Evolutionary conservation across 1,140 invertebrate species (phyloP).

Genomic region (Anoplolepis gracilipes): DNA sequence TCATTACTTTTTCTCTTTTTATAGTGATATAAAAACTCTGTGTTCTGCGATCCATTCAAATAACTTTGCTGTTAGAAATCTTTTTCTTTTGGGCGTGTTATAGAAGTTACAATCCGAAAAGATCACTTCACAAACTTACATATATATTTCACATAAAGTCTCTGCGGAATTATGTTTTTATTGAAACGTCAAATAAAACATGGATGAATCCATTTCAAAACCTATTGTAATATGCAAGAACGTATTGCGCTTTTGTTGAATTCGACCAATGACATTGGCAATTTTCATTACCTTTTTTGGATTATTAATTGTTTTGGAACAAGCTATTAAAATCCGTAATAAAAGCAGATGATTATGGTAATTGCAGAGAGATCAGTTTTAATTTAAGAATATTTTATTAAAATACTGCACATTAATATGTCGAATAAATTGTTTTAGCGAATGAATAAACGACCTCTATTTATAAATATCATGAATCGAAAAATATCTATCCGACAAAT

Average conservation of each 20-base stretch:
- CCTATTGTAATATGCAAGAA: neutral
- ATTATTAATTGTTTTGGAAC: constrained; percentile 1
- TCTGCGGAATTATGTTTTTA: neutral
- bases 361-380: neutral
- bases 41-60: constrained; percentile 19
- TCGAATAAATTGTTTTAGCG: neutral
- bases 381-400: neutral
- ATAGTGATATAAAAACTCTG: neutral
- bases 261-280: neutral
- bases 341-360: neutral
- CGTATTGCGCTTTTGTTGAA: neutral
- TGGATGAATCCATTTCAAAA: neutral
- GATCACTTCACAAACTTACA: no score
- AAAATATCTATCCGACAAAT: neutral
- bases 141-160: neutral
- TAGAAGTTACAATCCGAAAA: neutral
- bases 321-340: neutral
- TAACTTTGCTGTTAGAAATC: neutral
- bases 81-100: neutral
- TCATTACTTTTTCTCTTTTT: neutral
- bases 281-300: constrained; percentile 5
- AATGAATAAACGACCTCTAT: neutral
- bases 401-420: neutral
- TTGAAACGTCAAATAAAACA: neutral
- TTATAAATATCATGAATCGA: neutral